phyloP scores from a whole-genome alignment of 2,797 vertebrate genomes.

The Anisognathus igniventris region DNA sequence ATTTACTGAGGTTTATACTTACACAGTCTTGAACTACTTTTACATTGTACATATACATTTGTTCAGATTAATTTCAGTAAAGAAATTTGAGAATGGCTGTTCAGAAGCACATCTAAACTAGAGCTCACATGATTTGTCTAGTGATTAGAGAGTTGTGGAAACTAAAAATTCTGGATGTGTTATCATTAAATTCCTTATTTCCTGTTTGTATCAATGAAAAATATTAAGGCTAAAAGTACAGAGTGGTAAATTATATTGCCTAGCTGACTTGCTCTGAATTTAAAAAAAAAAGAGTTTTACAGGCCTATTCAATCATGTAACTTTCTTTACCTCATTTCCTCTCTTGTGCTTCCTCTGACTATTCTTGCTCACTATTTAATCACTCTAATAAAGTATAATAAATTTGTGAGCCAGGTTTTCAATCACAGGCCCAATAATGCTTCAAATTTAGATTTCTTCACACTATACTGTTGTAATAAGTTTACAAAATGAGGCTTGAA shows the following conservation, averaged over 20 bases:
- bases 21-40: background rate
- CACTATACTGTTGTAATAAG: background rate
- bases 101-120: background rate
- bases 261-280: background rate
- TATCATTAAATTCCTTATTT: background rate
- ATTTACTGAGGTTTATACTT: background rate
- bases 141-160: background rate
- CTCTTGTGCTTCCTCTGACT: background rate
- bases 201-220: background rate
- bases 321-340: background rate
- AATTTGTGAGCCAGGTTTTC: constrained; percentile 13
- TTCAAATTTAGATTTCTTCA: constrained; percentile 40
- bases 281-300: background rate
- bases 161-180: background rate
- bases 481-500: constrained; percentile 53
- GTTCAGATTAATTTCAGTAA: background rate
- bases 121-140: background rate
- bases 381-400: background rate
- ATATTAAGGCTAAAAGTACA: background rate
- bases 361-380: background rate
- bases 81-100: background rate
- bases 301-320: background rate
- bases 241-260: background rate
- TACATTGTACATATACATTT: background rate
- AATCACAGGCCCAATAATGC: background rate